A percentile compares a stretch with the other conserved stretches of the same genome.
phyloP scores from a whole-genome alignment of 2,888 invertebrate species.

The Hedychridium roseum region DNA sequence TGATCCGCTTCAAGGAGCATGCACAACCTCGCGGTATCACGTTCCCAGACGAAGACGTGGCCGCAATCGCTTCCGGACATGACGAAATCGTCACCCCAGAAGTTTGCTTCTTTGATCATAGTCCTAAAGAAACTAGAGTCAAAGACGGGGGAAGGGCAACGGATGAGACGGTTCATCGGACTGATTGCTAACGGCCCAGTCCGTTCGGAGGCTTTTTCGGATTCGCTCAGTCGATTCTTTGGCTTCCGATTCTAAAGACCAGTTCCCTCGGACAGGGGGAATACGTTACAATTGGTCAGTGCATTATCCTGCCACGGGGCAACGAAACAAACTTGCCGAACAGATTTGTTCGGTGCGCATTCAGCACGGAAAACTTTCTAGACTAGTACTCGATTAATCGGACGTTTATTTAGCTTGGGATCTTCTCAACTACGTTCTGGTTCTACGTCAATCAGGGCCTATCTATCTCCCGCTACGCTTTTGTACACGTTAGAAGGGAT shows the following conservation, averaged over 20 bases:
- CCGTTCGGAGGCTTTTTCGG: constrained; percentile 60
- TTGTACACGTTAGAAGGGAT: too few species aligned
- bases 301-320: constrained; percentile 15
- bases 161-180: constrained; percentile 54
- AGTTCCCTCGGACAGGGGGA: too few species aligned
- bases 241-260: constrained; percentile 39
- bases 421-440: too few species aligned
- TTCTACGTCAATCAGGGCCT: too few species aligned
- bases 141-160: constrained; percentile 55
- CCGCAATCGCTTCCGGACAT: constrained; percentile 92
- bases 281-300: constrained; percentile 11
- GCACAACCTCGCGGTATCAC: constrained; percentile 73
- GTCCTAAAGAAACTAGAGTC: constrained; percentile 69
- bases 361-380: too few species aligned
- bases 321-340: constrained; percentile 23
- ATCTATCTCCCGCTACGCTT: too few species aligned
- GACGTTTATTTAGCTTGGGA: too few species aligned
- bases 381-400: not conserved
- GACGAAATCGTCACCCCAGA: constrained; percentile 83
- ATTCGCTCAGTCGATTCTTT: constrained; percentile 39
- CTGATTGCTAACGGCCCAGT: constrained; percentile 56
- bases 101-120: constrained; percentile 86
- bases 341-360: constrained; percentile 25
- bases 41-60: constrained; percentile 85
- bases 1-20: constrained; percentile 83